A percentile compares a stretch with the other conserved stretches of the same genome.
phyloP scores from a whole-genome alignment of 2,888 invertebrate genomes.

The Tigriopus californicus region DNA sequence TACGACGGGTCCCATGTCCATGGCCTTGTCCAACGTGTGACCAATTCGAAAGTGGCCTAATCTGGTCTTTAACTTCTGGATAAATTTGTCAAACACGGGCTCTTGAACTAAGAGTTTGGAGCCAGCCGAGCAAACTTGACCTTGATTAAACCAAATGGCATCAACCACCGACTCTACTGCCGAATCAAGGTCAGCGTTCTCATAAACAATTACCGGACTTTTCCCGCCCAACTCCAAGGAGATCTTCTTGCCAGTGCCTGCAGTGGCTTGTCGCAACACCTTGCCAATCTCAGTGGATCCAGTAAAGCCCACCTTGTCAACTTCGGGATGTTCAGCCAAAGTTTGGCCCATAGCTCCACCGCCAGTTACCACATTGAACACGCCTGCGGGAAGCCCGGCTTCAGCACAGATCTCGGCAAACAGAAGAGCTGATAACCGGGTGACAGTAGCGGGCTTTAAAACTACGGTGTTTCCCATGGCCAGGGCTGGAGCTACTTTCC shows the following conservation, averaged over 20 bases:
- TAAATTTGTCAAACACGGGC: slow-evolving; percentile 30
- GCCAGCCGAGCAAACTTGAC: slow-evolving; percentile 34
- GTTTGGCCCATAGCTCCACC: slow-evolving; percentile 26
- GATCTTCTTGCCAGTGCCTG: slow-evolving; percentile 28
- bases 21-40: slow-evolving; percentile 29
- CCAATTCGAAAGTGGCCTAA: slow-evolving; percentile 27
- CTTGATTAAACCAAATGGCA: slow-evolving; percentile 35
- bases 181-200: slow-evolving; percentile 37
- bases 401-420: slow-evolving; percentile 32
- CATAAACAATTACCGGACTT: slow-evolving; percentile 35
- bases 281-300: slow-evolving; percentile 29
- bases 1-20: slow-evolving; percentile 31
- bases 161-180: slow-evolving; percentile 34
- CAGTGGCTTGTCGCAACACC: slow-evolving; percentile 24
- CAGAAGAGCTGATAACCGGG: slow-evolving; percentile 29
- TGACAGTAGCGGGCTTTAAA: slow-evolving; percentile 30
- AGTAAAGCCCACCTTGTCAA: slow-evolving; percentile 28
- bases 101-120: slow-evolving; percentile 36
- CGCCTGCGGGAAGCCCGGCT: slow-evolving; percentile 33
- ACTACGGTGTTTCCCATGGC: slow-evolving; percentile 34
- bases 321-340: slow-evolving; percentile 25
- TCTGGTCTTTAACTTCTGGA: slow-evolving; percentile 30
- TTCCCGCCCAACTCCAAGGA: slow-evolving; percentile 30
- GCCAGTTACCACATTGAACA: slow-evolving; percentile 30
- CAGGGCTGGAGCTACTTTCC: slow-evolving; percentile 31